Conservation (phyloP, 2,797 vertebrate species). For the Chiroxiphia lanceolata region DNA sequence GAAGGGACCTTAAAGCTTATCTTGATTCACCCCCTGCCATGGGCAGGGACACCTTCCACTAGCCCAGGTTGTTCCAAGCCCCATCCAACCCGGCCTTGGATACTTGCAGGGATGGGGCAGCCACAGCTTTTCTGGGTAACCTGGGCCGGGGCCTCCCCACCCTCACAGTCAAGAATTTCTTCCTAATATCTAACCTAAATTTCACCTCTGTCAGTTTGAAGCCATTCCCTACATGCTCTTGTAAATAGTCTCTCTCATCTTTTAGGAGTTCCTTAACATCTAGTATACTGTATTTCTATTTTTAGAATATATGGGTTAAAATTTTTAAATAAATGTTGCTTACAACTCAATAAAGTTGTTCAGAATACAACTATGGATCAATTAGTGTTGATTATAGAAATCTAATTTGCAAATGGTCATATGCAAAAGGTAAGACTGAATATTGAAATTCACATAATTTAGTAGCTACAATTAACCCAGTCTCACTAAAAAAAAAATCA, state of each 20-base stretch:
- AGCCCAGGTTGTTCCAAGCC: neutral
- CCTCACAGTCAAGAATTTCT: neutral
- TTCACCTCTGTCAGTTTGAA: neutral
- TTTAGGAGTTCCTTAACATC: neutral
- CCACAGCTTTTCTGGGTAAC: neutral
- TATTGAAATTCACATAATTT: neutral
- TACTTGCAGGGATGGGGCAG: neutral
- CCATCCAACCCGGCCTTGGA: neutral
- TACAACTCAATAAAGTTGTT: neutral
- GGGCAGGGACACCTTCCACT: neutral
- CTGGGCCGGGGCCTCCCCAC: neutral
- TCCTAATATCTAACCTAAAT: fast-evolving
- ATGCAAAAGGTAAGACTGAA: neutral
- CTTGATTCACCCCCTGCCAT: fast-evolving
- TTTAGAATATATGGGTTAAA: neutral
- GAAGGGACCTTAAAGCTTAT: neutral
- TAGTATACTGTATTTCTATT: neutral
- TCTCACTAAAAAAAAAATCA: neutral
- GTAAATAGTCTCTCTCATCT: fast-evolving
- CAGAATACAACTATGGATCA: neutral
- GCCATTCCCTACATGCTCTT: neutral
- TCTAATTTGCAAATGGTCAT: neutral
- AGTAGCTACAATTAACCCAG: neutral
- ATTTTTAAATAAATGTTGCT: neutral
- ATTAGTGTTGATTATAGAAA: neutral